Percentiles rank a stretch among this genome's conserved stretches.
phyloP scores from a whole-genome alignment of 1,140 invertebrate species.

The Drosophila mauritiana region DNA sequence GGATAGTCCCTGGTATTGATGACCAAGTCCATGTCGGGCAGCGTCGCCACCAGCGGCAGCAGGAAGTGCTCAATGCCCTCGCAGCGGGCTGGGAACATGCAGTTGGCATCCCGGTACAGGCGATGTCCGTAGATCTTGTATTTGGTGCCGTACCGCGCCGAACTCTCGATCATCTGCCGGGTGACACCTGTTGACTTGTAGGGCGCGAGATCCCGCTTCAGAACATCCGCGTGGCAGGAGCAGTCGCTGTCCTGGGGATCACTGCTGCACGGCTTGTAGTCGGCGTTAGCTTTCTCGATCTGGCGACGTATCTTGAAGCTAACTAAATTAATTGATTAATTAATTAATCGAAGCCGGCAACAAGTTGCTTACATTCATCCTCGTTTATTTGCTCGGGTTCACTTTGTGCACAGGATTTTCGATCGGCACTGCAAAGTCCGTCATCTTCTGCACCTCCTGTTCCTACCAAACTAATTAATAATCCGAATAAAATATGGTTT shows the following conservation, averaged over 20 bases:
- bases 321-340: slow-evolving; percentile 9
- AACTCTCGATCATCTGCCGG: slow-evolving; percentile 88
- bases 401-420: not conserved
- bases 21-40: slow-evolving; percentile 94
- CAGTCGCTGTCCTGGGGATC: slow-evolving; percentile 85
- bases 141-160: slow-evolving; percentile 87
- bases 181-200: slow-evolving; percentile 89
- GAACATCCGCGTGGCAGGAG: slow-evolving; percentile 88
- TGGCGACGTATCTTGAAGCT: slow-evolving; percentile 48
- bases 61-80: slow-evolving; percentile 96
- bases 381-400: not conserved
- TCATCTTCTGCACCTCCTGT: slow-evolving; percentile 1
- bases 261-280: slow-evolving; percentile 46
- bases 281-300: slow-evolving; percentile 68
- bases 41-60: slow-evolving; percentile 88
- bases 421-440: slow-evolving; percentile 10
- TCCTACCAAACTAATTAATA: slow-evolving; percentile 30
- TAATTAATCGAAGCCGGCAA: slow-evolving; percentile 5
- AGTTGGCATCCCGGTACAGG: slow-evolving; percentile 92
- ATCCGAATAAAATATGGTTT: slow-evolving; percentile 36
- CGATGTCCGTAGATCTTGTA: slow-evolving; percentile 92
- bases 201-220: slow-evolving; percentile 89
- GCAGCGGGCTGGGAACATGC: slow-evolving; percentile 96
- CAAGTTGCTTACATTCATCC: slow-evolving; percentile 34
- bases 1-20: slow-evolving; percentile 97